Percentiles rank a stretch among this genome's conserved stretches.
phyloP scores from a whole-genome alignment of 2,113 vertebrate species.

The Sigmodon hispidus region DNA sequence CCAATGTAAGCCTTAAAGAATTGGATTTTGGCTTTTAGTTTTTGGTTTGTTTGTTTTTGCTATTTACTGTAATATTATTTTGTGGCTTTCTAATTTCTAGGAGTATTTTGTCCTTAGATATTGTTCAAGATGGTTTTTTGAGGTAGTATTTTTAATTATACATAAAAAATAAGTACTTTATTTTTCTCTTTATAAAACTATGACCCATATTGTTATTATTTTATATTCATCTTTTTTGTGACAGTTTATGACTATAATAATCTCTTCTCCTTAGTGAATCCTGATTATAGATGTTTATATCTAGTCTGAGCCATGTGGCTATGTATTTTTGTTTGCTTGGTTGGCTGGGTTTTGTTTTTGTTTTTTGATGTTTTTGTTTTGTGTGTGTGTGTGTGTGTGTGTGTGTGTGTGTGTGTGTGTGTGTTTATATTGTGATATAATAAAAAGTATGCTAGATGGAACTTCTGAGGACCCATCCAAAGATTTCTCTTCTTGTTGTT shows the following conservation, averaged over 20 bases:
- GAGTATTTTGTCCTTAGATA: not conserved
- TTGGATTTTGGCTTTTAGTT: not conserved
- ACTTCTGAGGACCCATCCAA: not conserved
- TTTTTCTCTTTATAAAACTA: constrained; percentile 4
- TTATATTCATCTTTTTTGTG: not conserved
- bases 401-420: not conserved
- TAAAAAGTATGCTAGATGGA: not conserved
- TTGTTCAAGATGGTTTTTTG: not conserved
- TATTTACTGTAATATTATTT: not conserved
- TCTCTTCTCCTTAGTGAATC: not conserved
- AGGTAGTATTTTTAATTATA: not conserved
- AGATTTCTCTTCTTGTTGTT: not conserved
- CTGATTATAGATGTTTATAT: not conserved
- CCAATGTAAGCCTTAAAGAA: not conserved
- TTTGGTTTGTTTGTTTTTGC: not conserved
- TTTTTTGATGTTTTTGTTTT: no score
- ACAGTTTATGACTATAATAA: not conserved
- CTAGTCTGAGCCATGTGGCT: not conserved
- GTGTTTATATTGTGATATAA: not conserved
- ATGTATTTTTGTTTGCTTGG: no score
- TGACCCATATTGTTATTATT: not conserved
- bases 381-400: not conserved
- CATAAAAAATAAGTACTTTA: constrained; percentile 6
- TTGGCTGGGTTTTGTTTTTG: no score
- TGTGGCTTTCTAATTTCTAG: not conserved